Evolutionary conservation across 64 coral and sea anemone species (phyloP).

Genomic region (Catalaphyllia jardinei): DNA sequence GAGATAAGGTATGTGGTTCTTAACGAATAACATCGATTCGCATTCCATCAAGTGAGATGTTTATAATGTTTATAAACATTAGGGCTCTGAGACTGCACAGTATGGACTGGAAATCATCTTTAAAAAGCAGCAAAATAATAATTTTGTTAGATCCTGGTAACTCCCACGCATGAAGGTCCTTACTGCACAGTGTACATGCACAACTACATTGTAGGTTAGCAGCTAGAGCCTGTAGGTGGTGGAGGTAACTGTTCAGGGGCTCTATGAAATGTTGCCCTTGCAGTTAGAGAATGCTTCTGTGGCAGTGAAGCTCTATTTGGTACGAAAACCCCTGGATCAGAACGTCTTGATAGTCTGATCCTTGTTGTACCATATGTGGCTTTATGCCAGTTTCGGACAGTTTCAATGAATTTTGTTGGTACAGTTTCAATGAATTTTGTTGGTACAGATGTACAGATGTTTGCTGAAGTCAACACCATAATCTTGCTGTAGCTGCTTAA

Average conservation of each 20-base stretch:
- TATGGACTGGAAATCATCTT: too few relatives aligned
- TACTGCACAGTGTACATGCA: too few relatives aligned
- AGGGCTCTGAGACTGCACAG: too few relatives aligned
- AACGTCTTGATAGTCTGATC: slow-evolving; percentile 21
- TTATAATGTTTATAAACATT: too few relatives aligned
- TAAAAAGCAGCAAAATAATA: too few relatives aligned
- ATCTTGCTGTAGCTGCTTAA: background rate
- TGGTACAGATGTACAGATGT: slow-evolving; percentile 70
- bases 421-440: slow-evolving; percentile 2
- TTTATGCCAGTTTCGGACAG: slow-evolving; percentile 54
- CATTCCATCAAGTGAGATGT: too few relatives aligned
- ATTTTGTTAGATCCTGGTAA: too few relatives aligned
- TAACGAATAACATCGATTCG: too few relatives aligned
- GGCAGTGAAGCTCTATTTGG: slow-evolving; percentile 44
- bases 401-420: background rate
- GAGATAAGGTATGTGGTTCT: too few relatives aligned
- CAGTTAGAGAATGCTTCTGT: slow-evolving; percentile 24
- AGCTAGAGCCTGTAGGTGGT: background rate
- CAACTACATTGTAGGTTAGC: too few relatives aligned
- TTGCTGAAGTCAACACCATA: slow-evolving; percentile 27
- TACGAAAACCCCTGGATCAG: slow-evolving; percentile 60
- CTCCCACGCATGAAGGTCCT: too few relatives aligned
- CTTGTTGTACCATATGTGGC: slow-evolving; percentile 47
- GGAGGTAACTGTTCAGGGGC: slow-evolving; percentile 39
- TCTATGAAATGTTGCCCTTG: slow-evolving; percentile 25